phyloP scores from a whole-genome alignment of 2,888 invertebrate species.

The Drosophila nr. perissopoda region DNA sequence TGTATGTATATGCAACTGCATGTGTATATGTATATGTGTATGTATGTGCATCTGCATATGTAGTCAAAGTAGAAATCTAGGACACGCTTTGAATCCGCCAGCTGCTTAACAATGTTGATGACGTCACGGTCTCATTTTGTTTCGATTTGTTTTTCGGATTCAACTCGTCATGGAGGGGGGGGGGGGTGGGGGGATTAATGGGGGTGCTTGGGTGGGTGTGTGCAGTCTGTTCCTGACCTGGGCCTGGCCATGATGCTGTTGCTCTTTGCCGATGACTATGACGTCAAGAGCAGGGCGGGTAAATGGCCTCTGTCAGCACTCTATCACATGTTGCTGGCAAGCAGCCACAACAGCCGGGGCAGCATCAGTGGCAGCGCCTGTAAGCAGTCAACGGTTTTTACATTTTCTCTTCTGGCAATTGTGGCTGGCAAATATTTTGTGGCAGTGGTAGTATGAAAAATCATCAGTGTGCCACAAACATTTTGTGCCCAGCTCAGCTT shows the following conservation, averaged over 20 bases:
- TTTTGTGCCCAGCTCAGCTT: too few species aligned
- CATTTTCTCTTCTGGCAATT: background rate
- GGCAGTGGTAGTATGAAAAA: background rate
- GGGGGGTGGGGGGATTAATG: conserved; percentile 38
- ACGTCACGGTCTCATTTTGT: conserved; percentile 32
- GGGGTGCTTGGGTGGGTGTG: conserved; percentile 15
- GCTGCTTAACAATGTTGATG: conserved; percentile 32
- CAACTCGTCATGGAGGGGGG: conserved; percentile 19
- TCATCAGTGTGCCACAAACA: background rate
- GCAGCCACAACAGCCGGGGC: conserved; percentile 25
- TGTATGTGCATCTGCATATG: background rate
- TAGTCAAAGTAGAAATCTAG: conserved; percentile 3
- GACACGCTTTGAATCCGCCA: background rate
- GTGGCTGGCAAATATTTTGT: background rate
- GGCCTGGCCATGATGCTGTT: conserved; percentile 14
- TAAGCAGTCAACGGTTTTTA: conserved; percentile 39
- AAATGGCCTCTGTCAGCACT: conserved; percentile 68
- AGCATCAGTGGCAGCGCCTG: conserved; percentile 36
- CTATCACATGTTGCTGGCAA: conserved; percentile 70
- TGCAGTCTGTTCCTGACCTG: conserved; percentile 44
- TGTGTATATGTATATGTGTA: background rate
- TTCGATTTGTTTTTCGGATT: conserved; percentile 13
- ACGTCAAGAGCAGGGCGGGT: conserved; percentile 67
- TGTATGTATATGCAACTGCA: background rate
- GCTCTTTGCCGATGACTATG: conserved; percentile 21